Evolutionary conservation across 30 jellyfish, hydroid and myxozoan genomes (phyloP), one percentile per base, ranked within the genome.

Genomic region (Cassiopea xamachana): DNA sequence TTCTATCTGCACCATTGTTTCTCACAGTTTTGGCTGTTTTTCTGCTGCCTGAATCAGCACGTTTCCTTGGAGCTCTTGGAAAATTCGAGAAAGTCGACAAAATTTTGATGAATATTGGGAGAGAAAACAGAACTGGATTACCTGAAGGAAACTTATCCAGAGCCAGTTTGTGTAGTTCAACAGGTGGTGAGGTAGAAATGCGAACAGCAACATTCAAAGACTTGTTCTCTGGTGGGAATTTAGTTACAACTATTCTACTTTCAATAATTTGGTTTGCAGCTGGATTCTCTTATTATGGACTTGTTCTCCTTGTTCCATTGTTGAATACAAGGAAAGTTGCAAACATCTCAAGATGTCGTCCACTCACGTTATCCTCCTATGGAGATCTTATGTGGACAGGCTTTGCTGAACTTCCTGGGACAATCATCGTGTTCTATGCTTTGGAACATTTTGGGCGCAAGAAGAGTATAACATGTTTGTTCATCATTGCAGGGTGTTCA

Each of bases 341-440:
- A 1, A 50, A 6, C 60, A 78, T 13, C 12, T 46, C 46, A 4
- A 17, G 13, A 14, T 89, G 96, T 73, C 1, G 69, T 3, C 92
- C 92, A 14, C n/a, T 81, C 67, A 27, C 87, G n/a, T 8, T 75
- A 45, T 43, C 92, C 1, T 80, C 81, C 6, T 89, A 89, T 62
- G 50, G 67, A 8, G 89, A 81, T n/a, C 72, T 81, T 60, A 89
- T 89, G 50, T 89, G 92, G 92, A 81, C 88, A 12, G 96, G 92
- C 13, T 81, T 89, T 81, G 96, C 94, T 0, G 97, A 91, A 62
- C 47, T 91, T 8, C 94, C 94, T 12, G 97, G 97, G n/a, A 62
- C 87, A 1, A 15, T 85, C 45, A 49, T 91, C 61, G 88, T 91
- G 43, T 81, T 84, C 80, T 85, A 91, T 75, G 88, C 86, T 8